A percentile compares a stretch with the other conserved stretches of the same genome.
Conservation (phyloP, 2,113 vertebrate genomes). For the Laticauda colubrina region DNA sequence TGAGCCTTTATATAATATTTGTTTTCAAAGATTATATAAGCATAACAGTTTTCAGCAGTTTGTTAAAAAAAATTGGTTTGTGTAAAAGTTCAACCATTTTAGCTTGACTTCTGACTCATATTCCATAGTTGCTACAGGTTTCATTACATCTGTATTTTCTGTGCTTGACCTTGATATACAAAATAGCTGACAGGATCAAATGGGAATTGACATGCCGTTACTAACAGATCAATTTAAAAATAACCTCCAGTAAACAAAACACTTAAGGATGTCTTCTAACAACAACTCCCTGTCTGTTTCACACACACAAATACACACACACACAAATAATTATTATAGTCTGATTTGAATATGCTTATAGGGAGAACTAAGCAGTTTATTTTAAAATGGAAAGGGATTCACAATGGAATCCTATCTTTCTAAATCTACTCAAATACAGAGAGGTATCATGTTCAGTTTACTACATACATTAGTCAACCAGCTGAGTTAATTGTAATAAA, state of each 20-base stretch:
- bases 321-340: not conserved
- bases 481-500: constrained; percentile 63
- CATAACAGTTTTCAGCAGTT: not conserved
- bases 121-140: constrained; percentile 15
- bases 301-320: not conserved
- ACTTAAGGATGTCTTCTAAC: constrained; percentile 22
- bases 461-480: constrained; percentile 43
- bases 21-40: not conserved
- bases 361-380: constrained; percentile 16
- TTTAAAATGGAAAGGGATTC: constrained; percentile 21
- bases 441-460: constrained; percentile 51
- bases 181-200: constrained; percentile 33
- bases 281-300: not conserved
- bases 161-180: constrained; percentile 1
- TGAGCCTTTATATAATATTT: not conserved
- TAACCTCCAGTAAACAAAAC: constrained; percentile 36
- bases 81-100: constrained; percentile 26
- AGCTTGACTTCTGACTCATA: constrained; percentile 7
- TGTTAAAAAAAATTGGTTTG: not conserved
- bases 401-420: constrained; percentile 36
- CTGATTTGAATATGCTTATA: not conserved
- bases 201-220: constrained; percentile 14
- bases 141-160: not conserved
- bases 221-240: constrained; percentile 36
- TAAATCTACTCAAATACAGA: constrained; percentile 45